phyloP scores from a whole-genome alignment of 2,113 vertebrate genomes.

The Nyctereutes procyonoides region DNA sequence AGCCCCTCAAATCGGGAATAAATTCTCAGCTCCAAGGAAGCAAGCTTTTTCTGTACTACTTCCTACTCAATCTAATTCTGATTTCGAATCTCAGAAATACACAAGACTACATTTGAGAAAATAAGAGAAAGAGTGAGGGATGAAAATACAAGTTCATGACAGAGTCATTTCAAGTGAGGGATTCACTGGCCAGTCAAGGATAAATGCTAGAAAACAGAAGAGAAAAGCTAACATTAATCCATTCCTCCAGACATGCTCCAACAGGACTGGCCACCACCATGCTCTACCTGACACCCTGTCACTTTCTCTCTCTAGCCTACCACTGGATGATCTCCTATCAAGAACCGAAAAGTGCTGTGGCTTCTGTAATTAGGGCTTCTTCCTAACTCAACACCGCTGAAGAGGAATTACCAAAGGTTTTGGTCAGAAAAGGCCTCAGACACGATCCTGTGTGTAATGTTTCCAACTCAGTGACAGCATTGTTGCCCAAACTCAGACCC shows the following conservation, averaged over 20 bases:
- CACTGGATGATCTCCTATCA: background rate
- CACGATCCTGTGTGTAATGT: background rate
- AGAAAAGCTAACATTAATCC: background rate
- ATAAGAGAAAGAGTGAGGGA: background rate
- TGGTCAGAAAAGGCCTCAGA: background rate
- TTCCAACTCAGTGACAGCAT: background rate
- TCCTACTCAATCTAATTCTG: background rate
- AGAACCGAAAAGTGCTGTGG: background rate
- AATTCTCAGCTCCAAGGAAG: background rate
- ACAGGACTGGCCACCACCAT: background rate
- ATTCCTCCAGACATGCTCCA: background rate
- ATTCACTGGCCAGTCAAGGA: background rate
- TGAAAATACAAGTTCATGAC: background rate
- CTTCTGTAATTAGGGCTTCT: background rate
- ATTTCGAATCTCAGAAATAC: conserved; percentile 38
- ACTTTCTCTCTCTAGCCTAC: background rate
- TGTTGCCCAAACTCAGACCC: background rate
- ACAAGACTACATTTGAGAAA: background rate
- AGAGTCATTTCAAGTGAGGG: conserved; percentile 40
- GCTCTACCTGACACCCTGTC: background rate
- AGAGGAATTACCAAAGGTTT: background rate
- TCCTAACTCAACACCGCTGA: background rate
- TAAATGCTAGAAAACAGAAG: background rate
- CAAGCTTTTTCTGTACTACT: background rate
- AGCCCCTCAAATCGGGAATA: background rate